phyloP scores from a whole-genome alignment of 2,113 vertebrate genomes.

The Ptychochromis oligacanthus region DNA sequence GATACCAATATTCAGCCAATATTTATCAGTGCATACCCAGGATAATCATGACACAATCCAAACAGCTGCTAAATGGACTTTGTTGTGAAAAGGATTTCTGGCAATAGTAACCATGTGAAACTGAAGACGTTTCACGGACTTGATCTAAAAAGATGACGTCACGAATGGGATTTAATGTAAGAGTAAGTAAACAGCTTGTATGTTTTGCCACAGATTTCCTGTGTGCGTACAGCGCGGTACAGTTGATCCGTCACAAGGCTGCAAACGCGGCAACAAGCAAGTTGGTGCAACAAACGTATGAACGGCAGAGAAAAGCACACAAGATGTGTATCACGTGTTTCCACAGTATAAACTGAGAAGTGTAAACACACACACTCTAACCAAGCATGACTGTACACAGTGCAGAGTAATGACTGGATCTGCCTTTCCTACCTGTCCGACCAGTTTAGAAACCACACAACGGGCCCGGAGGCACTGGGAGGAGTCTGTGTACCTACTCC shows the following conservation, averaged over 20 bases:
- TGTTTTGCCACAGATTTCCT: not conserved
- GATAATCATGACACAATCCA: not conserved
- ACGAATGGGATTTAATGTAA: not conserved
- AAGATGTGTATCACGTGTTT: not conserved
- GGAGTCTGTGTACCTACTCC: conserved; percentile 30
- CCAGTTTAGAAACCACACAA: conserved; percentile 67
- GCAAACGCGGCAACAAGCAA: conserved; percentile 18
- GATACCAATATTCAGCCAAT: not conserved
- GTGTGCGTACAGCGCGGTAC: not conserved
- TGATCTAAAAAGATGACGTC: not conserved
- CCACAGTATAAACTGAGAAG: conserved; percentile 16
- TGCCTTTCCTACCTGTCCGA: conserved; percentile 66
- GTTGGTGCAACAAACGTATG: conserved; percentile 11
- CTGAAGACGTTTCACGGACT: not conserved
- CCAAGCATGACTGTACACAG: conserved; percentile 3
- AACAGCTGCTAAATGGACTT: not conserved
- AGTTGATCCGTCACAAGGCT: conserved; percentile 33
- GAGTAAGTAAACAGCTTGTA: not conserved
- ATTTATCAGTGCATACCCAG: not conserved
- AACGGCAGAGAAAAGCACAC: conserved; percentile 34
- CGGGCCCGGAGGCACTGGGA: conserved; percentile 55
- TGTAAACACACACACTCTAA: conserved; percentile 36
- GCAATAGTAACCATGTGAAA: not conserved
- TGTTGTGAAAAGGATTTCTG: not conserved
- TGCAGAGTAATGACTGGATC: conserved; percentile 15